Evolutionary conservation across 2,113 vertebrate genomes (phyloP).

Genomic region (Andinoacara biseriatus): DNA sequence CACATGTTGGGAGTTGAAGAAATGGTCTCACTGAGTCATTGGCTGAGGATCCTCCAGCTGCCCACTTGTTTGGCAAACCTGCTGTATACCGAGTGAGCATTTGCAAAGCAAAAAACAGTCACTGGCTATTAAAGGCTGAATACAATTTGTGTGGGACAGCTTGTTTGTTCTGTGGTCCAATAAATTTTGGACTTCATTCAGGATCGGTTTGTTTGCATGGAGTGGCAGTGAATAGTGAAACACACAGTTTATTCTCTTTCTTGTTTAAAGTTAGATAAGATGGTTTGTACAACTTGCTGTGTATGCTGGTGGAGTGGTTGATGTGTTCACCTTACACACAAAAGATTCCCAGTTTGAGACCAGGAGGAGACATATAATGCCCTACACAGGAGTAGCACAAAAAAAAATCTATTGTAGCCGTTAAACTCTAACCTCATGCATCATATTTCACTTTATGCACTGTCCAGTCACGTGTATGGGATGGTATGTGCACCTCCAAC

Average conservation of each 20-base stretch:
- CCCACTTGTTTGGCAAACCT: conserved; percentile 46
- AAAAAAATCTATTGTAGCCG: neutral
- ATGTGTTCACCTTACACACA: neutral
- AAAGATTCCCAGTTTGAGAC: neutral
- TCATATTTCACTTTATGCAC: neutral
- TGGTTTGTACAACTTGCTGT: neutral
- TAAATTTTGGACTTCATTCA: conserved; percentile 18
- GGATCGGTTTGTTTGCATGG: conserved; percentile 20
- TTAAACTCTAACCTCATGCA: neutral
- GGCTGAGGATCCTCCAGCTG: conserved; percentile 37
- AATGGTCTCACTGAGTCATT: conserved; percentile 40
- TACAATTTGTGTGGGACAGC: conserved; percentile 27
- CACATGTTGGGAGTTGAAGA: conserved; percentile 40
- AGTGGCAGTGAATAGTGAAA: conserved; percentile 5
- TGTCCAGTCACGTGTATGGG: neutral
- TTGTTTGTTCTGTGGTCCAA: conserved; percentile 37
- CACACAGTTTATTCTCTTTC: neutral
- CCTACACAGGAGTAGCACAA: neutral
- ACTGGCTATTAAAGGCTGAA: conserved; percentile 24
- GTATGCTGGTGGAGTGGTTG: neutral
- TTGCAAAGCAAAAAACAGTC: conserved; percentile 15
- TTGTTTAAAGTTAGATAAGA: neutral
- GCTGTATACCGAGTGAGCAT: conserved; percentile 44
- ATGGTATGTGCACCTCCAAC: neutral
- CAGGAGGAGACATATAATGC: neutral